Percentiles rank a stretch among this genome's conserved stretches.
Evolutionary conservation across 2,888 invertebrate genomes (phyloP).

Genomic region (Dolomedes plantarius): DNA sequence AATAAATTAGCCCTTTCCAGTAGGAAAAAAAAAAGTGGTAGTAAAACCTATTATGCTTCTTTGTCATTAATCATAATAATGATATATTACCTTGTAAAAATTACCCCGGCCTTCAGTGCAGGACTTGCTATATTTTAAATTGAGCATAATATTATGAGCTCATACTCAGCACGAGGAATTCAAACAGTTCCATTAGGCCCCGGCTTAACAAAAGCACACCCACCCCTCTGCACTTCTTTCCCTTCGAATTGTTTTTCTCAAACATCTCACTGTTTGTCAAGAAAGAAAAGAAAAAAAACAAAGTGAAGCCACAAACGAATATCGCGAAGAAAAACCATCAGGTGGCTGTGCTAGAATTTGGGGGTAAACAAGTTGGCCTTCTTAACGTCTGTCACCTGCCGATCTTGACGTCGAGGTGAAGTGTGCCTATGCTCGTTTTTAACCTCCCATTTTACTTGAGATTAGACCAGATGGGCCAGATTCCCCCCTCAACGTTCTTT

Average conservation of each 20-base stretch:
- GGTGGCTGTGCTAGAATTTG: conserved; percentile 25
- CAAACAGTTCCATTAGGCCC: no score
- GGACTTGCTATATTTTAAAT: no score
- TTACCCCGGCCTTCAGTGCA: no score
- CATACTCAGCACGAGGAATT: no score
- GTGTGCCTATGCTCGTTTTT: conserved; percentile 34
- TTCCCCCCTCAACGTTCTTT: not conserved
- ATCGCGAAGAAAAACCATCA: conserved; percentile 16
- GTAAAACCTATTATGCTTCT: no score
- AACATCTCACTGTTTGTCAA: not conserved
- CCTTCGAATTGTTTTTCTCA: not conserved
- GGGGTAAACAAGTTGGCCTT: conserved; percentile 37
- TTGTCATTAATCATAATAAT: no score
- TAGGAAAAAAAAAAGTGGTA: no score
- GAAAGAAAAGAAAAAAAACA: not conserved
- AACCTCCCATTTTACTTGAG: conserved; percentile 30
- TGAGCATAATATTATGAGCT: no score
- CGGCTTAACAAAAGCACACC: no score
- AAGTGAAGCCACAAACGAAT: not conserved
- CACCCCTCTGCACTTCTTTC: no score
- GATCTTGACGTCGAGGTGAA: conserved; percentile 42
- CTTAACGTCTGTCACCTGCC: conserved; percentile 59
- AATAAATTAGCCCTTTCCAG: no score
- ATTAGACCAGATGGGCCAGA: conserved; percentile 25
- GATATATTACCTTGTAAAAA: no score